Evolutionary conservation across 1,140 invertebrate species (phyloP).

Genomic region (Heliconius nattereri): DNA sequence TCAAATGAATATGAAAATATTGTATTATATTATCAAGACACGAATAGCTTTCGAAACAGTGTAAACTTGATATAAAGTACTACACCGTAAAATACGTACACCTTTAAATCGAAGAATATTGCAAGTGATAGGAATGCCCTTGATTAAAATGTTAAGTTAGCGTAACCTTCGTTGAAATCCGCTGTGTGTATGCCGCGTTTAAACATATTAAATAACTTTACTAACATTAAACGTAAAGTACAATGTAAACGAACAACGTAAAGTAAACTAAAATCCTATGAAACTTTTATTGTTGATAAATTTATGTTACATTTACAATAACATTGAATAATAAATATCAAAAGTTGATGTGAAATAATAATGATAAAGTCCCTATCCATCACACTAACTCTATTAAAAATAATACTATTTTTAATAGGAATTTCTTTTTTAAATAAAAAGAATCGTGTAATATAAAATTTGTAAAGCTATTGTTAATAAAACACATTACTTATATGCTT

Average conservation of each 20-base stretch:
- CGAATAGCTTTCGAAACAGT: neutral
- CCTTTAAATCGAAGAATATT: conserved; percentile 34
- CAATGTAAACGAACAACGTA: no score
- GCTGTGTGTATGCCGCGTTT: conserved; percentile 24
- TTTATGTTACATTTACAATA: neutral
- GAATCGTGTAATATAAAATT: no score
- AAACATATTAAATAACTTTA: conserved; percentile 17
- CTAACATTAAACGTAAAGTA: no score
- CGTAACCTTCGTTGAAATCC: conserved; percentile 45
- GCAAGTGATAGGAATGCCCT: conserved; percentile 51
- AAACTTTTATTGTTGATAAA: neutral
- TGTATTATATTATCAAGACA: neutral
- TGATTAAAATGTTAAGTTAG: conserved; percentile 50
- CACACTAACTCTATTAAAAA: no score
- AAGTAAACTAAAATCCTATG: neutral
- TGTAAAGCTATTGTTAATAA: no score
- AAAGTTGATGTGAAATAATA: neutral
- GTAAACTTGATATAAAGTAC: neutral
- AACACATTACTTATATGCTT: no score
- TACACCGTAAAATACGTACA: neutral
- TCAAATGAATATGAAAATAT: neutral
- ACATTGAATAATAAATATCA: neutral
- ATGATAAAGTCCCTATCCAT: no score
- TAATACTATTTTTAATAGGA: no score
- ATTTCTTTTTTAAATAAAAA: no score